Evolutionary conservation across 2,888 invertebrate species (phyloP).

Genomic region (Epistrophella euchroma): DNA sequence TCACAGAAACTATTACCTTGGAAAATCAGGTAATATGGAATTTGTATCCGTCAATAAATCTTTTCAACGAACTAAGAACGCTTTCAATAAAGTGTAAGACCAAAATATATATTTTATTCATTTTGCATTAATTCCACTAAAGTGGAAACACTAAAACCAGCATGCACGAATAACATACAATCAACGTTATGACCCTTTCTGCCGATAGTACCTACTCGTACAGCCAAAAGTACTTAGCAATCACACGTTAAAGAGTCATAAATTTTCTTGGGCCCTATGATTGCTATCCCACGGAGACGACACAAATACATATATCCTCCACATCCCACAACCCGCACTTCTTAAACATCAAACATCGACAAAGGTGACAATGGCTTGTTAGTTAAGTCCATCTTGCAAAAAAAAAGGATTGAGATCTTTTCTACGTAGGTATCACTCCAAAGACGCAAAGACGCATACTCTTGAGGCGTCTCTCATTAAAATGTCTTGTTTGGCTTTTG

Average conservation of each 20-base stretch:
- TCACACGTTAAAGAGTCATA: conserved; percentile 56
- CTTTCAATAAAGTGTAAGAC: too few relatives aligned
- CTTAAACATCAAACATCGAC: conserved; percentile 5
- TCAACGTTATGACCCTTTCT: conserved; percentile 9
- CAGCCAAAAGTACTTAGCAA: conserved; percentile 49
- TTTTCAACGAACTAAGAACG: too few relatives aligned
- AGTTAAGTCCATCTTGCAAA: conserved; percentile 29
- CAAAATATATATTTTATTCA: too few relatives aligned
- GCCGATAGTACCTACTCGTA: conserved; percentile 37
- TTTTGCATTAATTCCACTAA: neutral
- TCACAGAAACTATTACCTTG: too few relatives aligned
- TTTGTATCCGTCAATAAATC: too few relatives aligned
- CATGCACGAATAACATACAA: neutral
- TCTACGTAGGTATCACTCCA: conserved; percentile 26
- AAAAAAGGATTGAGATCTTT: conserved; percentile 42
- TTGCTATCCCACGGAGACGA: conserved; percentile 49
- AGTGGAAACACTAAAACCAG: conserved; percentile 9
- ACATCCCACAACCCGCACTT: conserved; percentile 1
- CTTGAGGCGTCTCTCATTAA: conserved; percentile 69
- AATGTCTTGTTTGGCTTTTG: conserved; percentile 71
- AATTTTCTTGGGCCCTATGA: conserved; percentile 60
- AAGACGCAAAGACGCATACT: neutral
- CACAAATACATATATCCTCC: conserved; percentile 34
- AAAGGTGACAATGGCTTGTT: conserved; percentile 65
- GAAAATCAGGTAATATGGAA: too few relatives aligned